A percentile compares a stretch with the other conserved stretches of the same genome.
phyloP scores from a whole-genome alignment of 2,888 invertebrate genomes.

The Pediacus dermestoides region DNA sequence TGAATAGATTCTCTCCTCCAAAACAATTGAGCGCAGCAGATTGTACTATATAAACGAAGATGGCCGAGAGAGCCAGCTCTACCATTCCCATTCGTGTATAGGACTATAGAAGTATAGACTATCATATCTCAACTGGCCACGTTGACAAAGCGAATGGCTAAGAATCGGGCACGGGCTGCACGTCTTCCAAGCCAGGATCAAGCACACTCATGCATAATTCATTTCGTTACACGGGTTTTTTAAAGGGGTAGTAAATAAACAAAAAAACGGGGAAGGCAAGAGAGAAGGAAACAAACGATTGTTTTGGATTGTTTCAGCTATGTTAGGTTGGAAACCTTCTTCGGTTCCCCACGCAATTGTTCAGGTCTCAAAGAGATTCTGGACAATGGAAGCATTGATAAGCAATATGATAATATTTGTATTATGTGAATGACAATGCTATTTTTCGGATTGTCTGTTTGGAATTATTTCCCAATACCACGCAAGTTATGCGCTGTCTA shows the following conservation, averaged over 20 bases:
- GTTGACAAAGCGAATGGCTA: conserved; percentile 20
- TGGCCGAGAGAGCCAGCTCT: conserved; percentile 3
- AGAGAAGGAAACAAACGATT: too few relatives aligned
- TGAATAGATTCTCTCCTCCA: conserved; percentile 18
- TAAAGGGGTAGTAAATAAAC: conserved; percentile 12
- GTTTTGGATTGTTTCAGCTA: too few relatives aligned
- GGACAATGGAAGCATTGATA: too few relatives aligned
- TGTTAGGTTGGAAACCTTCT: too few relatives aligned
- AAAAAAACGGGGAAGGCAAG: conserved; percentile 8
- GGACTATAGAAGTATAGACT: conserved; percentile 7
- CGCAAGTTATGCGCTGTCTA: too few relatives aligned
- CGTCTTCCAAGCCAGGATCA: conserved; percentile 11
- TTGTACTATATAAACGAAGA: conserved; percentile 14
- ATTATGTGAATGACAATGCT: too few relatives aligned
- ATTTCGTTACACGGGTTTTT: conserved; percentile 12
- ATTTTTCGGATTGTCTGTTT: too few relatives aligned
- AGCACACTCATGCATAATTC: conserved; percentile 16
- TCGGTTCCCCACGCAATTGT: too few relatives aligned
- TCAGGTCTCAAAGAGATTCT: too few relatives aligned
- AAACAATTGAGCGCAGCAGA: conserved; percentile 23
- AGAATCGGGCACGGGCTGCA: conserved; percentile 12
- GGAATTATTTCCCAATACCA: too few relatives aligned
- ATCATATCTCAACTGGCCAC: conserved; percentile 21
- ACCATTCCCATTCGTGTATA: conserved; percentile 10
- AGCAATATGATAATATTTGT: too few relatives aligned